phyloP scores from a whole-genome alignment of 2,888 invertebrate genomes.

The Diarsia dahlii region DNA sequence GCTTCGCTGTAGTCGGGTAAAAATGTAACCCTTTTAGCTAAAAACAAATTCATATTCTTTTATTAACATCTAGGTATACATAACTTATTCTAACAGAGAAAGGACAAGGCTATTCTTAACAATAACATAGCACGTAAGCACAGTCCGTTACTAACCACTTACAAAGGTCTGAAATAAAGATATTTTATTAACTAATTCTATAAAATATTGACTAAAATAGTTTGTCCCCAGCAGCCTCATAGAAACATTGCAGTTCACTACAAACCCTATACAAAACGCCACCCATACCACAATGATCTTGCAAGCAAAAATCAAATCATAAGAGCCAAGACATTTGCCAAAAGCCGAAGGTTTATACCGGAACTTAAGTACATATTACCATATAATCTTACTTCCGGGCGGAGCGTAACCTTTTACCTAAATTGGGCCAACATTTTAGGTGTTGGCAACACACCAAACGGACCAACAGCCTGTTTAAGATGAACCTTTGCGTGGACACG shows the following conservation, averaged over 20 bases:
- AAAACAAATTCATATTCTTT: no score
- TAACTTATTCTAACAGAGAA: no score
- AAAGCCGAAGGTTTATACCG: constrained; percentile 36
- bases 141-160: no score
- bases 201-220: no score
- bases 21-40: no score
- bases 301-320: constrained; percentile 3
- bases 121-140: no score
- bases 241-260: background rate
- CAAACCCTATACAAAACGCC: background rate
- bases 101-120: no score
- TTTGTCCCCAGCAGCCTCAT: background rate
- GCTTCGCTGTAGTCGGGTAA: no score
- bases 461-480: constrained; percentile 38
- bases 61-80: no score
- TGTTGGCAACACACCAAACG: constrained; percentile 60
- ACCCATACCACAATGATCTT: background rate
- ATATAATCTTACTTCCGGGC: constrained; percentile 47
- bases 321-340: constrained; percentile 21
- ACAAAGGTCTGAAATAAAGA: no score
- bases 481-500: constrained; percentile 50
- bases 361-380: constrained; percentile 50
- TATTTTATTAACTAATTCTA: no score
- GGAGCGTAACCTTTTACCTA: constrained; percentile 58
- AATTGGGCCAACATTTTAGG: constrained; percentile 53